These are phyloP conservation scores for Drosophila malerkotliana DNA, from an alignment of 1,140 invertebrate genomes.

Conservation along the genomic window DNA sequence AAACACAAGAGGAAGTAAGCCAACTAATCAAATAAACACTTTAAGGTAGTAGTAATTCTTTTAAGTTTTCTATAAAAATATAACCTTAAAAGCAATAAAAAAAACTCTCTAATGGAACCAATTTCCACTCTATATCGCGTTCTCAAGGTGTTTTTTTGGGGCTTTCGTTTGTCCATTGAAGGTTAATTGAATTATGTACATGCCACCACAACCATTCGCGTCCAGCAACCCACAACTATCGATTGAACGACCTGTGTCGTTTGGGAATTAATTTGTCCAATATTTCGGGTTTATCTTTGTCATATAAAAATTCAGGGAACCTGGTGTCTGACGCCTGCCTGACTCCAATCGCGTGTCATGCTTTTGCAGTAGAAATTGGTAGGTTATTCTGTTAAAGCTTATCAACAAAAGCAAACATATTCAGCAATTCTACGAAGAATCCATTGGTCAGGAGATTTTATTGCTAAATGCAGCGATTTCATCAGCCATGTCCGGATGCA, in stretches of 20 bases:
- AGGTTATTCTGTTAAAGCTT: slow-evolving; percentile 14
- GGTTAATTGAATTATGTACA: slow-evolving; percentile 76
- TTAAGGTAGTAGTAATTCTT: neutral
- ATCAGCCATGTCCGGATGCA: slow-evolving; percentile 47
- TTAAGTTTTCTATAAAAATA: neutral
- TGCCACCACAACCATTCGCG: neutral
- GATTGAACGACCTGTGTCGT: slow-evolving; percentile 48
- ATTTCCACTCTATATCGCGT: slow-evolving; percentile 22
- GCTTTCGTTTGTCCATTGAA: slow-evolving; percentile 54
- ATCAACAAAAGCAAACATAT: slow-evolving; percentile 15
- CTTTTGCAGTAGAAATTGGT: slow-evolving; percentile 25
- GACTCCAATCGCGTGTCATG: slow-evolving; percentile 31
- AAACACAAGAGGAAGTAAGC: slow-evolving; percentile 3
- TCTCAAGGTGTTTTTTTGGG: slow-evolving; percentile 44
- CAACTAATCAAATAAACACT: no score
- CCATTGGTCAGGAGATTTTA: slow-evolving; percentile 6
- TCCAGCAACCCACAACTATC: slow-evolving; percentile 25
- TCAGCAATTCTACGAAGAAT: slow-evolving; percentile 7
- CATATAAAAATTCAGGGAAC: slow-evolving; percentile 20
- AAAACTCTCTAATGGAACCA: slow-evolving; percentile 3
- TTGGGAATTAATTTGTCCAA: slow-evolving; percentile 43
- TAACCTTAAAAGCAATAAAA: neutral
- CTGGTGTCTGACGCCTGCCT: slow-evolving; percentile 9
- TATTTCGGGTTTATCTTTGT: slow-evolving; percentile 31
- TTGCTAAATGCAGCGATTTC: slow-evolving; percentile 33